Evolutionary conservation across 2,888 invertebrate genomes (phyloP).

Genomic region (Eubasilissa splendida): DNA sequence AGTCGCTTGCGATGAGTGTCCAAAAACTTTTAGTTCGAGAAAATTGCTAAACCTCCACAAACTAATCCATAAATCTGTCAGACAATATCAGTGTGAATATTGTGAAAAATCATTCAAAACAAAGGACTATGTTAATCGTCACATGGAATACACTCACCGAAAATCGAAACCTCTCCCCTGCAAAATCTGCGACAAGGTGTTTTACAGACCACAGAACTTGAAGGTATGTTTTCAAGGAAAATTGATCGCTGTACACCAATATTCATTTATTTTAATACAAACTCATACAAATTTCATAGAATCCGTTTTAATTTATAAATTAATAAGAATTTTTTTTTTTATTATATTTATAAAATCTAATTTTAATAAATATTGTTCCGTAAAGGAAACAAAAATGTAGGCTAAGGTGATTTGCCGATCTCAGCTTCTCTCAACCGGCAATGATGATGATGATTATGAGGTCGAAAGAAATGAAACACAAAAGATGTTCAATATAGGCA

Average conservation of each 20-base stretch:
- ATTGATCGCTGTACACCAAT: too few species aligned
- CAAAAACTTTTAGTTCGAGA: not conserved
- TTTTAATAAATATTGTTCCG: not conserved
- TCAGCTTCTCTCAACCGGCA: too few species aligned
- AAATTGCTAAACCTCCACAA: slow-evolving; percentile 3
- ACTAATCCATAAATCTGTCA: not conserved
- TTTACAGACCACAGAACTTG: slow-evolving; percentile 23
- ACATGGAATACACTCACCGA: slow-evolving; percentile 22
- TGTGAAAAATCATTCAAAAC: slow-evolving; percentile 8
- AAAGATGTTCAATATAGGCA: too few species aligned
- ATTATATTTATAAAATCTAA: not conserved
- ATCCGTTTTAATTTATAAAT: not conserved
- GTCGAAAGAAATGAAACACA: too few species aligned
- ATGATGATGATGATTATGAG: too few species aligned
- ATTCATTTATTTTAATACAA: not conserved
- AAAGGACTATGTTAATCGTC: not conserved
- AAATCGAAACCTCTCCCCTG: slow-evolving; percentile 8
- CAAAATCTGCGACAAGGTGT: slow-evolving; percentile 12
- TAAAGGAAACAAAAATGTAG: not conserved
- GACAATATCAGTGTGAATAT: slow-evolving; percentile 19
- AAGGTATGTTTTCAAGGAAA: slow-evolving; percentile 3
- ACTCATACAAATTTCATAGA: too few species aligned
- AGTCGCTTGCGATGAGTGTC: slow-evolving; percentile 16
- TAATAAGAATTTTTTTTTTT: not conserved
- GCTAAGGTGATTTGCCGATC: not conserved